phyloP scores from a whole-genome alignment of 2,888 invertebrate species.

The Pristionchus entomophagus region DNA sequence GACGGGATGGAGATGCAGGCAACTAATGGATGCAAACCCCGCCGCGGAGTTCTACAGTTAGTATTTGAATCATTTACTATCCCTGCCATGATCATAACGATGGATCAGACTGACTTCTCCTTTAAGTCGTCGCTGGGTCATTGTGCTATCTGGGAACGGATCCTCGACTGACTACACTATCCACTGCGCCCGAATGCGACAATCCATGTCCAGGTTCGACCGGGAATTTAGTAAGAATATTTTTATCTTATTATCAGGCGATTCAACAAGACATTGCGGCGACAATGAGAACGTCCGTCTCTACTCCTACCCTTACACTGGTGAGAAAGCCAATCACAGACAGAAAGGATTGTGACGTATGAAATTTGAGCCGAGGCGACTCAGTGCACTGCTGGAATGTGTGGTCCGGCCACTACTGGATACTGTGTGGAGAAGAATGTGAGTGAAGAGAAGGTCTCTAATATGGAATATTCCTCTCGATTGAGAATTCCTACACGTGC shows the following conservation, averaged over 20 bases:
- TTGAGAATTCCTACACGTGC: slow-evolving; percentile 1
- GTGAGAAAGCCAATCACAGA: neutral
- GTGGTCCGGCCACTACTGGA: neutral
- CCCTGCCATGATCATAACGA: no score
- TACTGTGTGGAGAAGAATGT: slow-evolving; percentile 17
- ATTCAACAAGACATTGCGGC: neutral
- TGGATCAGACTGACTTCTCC: no score
- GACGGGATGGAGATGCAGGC: neutral
- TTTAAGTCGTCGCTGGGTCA: neutral
- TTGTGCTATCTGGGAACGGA: slow-evolving; percentile 4
- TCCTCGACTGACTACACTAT: neutral
- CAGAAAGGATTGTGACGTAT: neutral
- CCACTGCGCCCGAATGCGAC: neutral
- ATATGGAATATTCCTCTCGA: no score
- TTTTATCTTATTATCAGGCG: neutral
- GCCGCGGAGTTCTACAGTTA: neutral
- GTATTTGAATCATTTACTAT: neutral
- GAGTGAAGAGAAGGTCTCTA: no score
- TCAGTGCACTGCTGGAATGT: neutral
- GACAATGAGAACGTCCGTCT: neutral
- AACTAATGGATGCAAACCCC: neutral
- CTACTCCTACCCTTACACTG: neutral
- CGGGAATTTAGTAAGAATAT: no score
- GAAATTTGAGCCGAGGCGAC: neutral
- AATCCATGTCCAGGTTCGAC: neutral